A percentile compares a stretch with the other conserved stretches of the same genome.
phyloP scores from a whole-genome alignment of 2,797 vertebrate genomes.

The Propithecus perrieri region DNA sequence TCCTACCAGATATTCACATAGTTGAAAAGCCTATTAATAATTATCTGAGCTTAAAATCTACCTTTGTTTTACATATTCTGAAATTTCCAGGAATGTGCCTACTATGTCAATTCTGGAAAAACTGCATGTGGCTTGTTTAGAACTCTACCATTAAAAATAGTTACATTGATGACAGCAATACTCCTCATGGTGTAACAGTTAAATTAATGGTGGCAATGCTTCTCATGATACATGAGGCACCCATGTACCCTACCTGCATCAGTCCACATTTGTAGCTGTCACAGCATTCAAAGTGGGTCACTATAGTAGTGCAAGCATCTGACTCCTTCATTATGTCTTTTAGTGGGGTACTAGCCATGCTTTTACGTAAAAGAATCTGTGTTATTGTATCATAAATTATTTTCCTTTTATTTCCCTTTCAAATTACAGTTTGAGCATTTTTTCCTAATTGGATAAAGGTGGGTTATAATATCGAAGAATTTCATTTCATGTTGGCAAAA shows the following conservation, averaged over 20 bases:
- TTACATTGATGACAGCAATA: too few species aligned
- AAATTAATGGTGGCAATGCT: not conserved
- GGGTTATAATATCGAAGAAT: not conserved
- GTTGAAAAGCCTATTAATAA: not conserved
- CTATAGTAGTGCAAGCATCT: not conserved
- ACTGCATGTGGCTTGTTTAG: not conserved
- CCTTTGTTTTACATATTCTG: not conserved
- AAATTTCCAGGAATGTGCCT: not conserved
- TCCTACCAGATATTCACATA: not conserved
- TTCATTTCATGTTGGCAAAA: not conserved
- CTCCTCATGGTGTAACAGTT: too few species aligned
- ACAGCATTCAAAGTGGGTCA: not conserved
- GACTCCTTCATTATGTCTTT: not conserved
- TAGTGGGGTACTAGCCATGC: not conserved
- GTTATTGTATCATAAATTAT: not conserved
- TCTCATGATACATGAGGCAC: not conserved
- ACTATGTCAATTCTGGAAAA: not conserved
- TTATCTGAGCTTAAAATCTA: conserved; percentile 8
- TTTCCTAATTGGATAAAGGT: not conserved
- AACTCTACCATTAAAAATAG: not conserved
- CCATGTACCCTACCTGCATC: not conserved
- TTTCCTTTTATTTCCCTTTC: not conserved
- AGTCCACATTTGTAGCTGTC: not conserved
- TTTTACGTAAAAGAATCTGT: not conserved
- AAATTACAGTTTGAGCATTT: not conserved